Conservation (phyloP, 1,140 invertebrate species). For the Pantala flavescens region DNA sequence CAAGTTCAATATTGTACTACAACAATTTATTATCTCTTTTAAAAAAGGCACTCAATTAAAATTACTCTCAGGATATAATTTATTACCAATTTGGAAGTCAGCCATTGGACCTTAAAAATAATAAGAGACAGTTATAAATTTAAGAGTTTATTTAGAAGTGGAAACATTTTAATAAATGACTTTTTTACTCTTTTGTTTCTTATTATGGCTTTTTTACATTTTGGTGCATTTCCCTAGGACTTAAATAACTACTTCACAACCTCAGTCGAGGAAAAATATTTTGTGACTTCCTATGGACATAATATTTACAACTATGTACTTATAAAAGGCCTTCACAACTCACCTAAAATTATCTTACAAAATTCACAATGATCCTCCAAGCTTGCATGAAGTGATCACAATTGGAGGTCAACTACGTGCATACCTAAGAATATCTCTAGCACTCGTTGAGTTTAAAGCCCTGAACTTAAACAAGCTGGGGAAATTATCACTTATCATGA, state of each 20-base stretch:
- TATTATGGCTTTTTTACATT: neutral
- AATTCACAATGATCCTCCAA: neutral
- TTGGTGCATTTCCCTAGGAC: conserved; percentile 4
- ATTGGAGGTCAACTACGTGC: conserved; percentile 3
- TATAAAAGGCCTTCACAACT: conserved; percentile 5
- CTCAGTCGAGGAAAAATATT: neutral
- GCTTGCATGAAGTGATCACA: neutral
- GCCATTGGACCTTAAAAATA: neutral
- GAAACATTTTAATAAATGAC: conserved; percentile 5
- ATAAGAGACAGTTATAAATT: neutral
- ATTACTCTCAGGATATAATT: no score
- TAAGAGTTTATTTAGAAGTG: neutral
- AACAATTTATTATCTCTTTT: no score
- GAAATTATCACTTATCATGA: neutral
- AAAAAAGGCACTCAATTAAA: no score
- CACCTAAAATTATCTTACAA: conserved; percentile 3
- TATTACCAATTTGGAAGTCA: no score
- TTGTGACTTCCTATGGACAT: neutral
- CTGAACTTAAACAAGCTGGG: neutral
- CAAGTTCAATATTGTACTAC: no score
- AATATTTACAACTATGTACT: neutral
- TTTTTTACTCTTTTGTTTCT: neutral
- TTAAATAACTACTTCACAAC: conserved; percentile 7
- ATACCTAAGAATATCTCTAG: neutral
- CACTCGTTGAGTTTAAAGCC: neutral